These are phyloP conservation scores for Anhinga rufa DNA, from an alignment of 2,113 vertebrate species.

Conservation along the genomic window DNA sequence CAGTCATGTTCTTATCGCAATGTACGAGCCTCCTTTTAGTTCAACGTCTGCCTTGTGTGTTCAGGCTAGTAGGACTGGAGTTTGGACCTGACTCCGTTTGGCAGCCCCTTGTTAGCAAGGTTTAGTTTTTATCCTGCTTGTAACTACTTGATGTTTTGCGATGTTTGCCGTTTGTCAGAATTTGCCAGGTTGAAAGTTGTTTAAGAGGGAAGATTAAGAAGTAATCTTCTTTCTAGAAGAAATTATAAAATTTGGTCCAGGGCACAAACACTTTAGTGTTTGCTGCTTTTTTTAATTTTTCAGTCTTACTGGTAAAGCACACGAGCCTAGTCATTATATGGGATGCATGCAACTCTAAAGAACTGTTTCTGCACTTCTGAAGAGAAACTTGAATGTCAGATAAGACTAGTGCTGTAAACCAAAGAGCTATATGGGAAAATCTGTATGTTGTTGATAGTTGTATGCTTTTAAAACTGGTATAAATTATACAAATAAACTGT, in stretches of 20 bases:
- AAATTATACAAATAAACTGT: constrained; percentile 15
- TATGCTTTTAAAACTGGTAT: not conserved
- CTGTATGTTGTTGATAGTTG: not conserved
- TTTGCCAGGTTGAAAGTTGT: not conserved
- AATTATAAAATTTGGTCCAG: not conserved
- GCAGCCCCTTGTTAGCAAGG: not conserved
- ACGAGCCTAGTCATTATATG: not conserved
- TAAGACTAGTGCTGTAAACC: not conserved
- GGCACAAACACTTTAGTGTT: not conserved
- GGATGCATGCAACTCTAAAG: not conserved
- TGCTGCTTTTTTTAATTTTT: not conserved
- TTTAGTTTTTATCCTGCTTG: not conserved
- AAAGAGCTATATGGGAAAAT: not conserved
- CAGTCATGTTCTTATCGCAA: not conserved
- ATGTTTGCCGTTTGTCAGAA: not conserved
- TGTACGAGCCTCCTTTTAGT: not conserved
- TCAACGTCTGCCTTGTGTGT: not conserved
- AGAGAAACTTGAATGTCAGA: not conserved
- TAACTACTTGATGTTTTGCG: accelerated
- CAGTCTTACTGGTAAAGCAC: not conserved
- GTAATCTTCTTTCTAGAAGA: not conserved
- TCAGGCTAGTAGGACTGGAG: not conserved
- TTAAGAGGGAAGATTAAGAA: not conserved
- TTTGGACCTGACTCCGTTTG: not conserved
- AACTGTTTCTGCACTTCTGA: not conserved